Base-by-base conservation (phyloP, 2,888 invertebrate species). In the Leptura quadrifasciata region DNA sequence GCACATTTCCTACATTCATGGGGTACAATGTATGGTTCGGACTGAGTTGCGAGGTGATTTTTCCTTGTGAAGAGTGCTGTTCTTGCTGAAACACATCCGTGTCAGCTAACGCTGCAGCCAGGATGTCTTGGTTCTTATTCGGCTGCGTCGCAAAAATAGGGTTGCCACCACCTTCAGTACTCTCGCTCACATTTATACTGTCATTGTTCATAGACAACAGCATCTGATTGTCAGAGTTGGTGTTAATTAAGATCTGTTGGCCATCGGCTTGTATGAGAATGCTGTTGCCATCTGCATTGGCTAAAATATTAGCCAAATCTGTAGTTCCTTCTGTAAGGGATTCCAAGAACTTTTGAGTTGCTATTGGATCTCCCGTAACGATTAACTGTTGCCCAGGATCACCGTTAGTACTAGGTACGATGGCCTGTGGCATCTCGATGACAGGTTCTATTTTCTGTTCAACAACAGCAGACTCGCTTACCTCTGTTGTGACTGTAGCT, bases 61-160 rank as follows among this genome's bases (percentile, higher is more conserved):
- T 89, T 24, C 91, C 90, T 69, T 91, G 89, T 31, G 79, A 77
- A 0, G 85, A 74, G 31, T 84, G 83, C 10, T 79, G 80, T 72
- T 88, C 87, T 76, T 92, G 91, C 77, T 91, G 90, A 79, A 93
- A 94, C 84, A 94, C 94, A 86, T 95, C 94, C 20, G 94, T 94
- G 83, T 94, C 94, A 0, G 95, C 95, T 60, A 95, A 89, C 17
- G 95, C 95, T 12, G 94, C 94, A 17, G 95, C 94, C 60, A 95
- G 89, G 80, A 95, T 94, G 86, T 95, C 95, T 80, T 94, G 92
- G 81, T 93, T 93, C 76, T 89, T 89, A 18, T 78, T 84, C 15
- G 87, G 84, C 72, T 85, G 86, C 0, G 85, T 83, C 2, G 86
- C 85, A 75, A 87, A 89, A 27, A 89, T 84, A 4, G 88, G 86